Percentiles rank a stretch among this genome's conserved stretches.
Conservation (phyloP, 2,888 invertebrate species). For the Apotomis betuletana region DNA sequence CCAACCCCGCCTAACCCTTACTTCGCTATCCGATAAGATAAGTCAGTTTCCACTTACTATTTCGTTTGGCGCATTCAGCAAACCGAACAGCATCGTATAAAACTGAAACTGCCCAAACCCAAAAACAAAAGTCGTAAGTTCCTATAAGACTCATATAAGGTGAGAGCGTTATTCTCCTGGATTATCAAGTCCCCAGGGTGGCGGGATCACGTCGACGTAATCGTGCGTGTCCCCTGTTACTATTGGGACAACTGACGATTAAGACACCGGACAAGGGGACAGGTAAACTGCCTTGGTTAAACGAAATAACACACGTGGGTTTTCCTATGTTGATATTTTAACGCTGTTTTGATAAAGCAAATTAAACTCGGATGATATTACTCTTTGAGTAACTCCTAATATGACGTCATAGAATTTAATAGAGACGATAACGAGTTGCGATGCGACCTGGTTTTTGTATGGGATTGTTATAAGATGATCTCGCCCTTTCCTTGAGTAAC, state of each 20-base stretch:
- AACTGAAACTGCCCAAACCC: neutral
- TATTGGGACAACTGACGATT: constrained; percentile 8
- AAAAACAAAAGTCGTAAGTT: neutral
- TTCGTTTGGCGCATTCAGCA: neutral
- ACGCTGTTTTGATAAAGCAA: no score
- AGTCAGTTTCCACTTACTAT: neutral
- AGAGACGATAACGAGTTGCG: no score
- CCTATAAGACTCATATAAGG: neutral
- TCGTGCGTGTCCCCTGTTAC: constrained; percentile 21
- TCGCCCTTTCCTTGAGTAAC: no score
- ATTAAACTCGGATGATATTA: no score
- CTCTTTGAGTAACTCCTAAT: no score
- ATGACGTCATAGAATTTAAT: no score
- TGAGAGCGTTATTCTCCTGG: neutral
- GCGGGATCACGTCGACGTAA: constrained; percentile 10
- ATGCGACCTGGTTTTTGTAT: no score
- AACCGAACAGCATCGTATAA: constrained; percentile 7
- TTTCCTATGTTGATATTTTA: neutral
- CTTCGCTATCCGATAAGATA: constrained; percentile 5
- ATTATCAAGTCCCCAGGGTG: constrained; percentile 4
- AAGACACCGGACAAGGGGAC: constrained; percentile 12
- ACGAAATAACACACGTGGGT: neutral
- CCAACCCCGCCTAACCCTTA: neutral
- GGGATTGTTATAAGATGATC: no score
- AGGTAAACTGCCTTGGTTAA: constrained; percentile 8